Percentiles rank a stretch among this genome's conserved stretches.
Evolutionary conservation across 2,113 vertebrate genomes (phyloP).

Genomic region (Cyanoramphus novaezelandiae): DNA sequence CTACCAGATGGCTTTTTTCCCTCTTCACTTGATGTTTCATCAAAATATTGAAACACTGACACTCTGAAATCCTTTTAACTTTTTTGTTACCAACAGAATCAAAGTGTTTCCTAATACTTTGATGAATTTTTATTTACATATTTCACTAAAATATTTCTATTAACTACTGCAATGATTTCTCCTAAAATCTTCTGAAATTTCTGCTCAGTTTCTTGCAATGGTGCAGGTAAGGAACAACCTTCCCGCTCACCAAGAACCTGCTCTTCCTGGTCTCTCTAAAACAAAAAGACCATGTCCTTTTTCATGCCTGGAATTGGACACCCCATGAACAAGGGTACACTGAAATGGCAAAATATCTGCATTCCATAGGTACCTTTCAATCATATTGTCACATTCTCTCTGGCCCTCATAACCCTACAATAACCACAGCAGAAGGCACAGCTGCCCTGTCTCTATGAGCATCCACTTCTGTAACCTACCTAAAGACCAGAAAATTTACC

Average conservation of each 20-base stretch:
- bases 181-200: background rate
- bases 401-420: background rate
- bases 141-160: background rate
- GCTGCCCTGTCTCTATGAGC: background rate
- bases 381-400: background rate
- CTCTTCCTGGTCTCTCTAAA: background rate
- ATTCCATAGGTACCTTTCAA: background rate
- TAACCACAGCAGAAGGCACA: background rate
- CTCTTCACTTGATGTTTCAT: background rate
- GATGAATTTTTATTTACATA: background rate
- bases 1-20: background rate
- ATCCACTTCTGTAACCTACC: background rate
- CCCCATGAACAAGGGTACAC: background rate
- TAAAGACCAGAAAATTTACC: background rate
- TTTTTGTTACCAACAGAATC: background rate
- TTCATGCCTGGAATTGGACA: background rate
- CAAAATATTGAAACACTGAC: background rate
- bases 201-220: background rate
- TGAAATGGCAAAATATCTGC: background rate
- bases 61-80: background rate
- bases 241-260: background rate
- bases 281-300: rapidly evolving
- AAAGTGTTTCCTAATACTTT: background rate
- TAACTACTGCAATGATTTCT: background rate
- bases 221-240: background rate